Percentiles rank a stretch among this genome's conserved stretches.
These are phyloP conservation scores for Ips typographus DNA, from an alignment of 1,140 invertebrate genomes.

Conservation along the genomic window DNA sequence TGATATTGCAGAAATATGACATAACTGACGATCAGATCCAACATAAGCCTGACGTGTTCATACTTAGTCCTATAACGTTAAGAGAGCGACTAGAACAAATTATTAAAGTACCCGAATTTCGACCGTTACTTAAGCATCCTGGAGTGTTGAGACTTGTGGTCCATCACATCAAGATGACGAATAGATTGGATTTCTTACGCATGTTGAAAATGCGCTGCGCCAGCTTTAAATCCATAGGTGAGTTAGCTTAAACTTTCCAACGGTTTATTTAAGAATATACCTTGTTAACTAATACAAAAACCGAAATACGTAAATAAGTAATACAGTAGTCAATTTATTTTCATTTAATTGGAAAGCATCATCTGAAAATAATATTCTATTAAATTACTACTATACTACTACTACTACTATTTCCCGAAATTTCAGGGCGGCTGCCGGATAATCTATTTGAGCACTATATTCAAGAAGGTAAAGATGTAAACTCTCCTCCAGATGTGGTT, in stretches of 20 bases:
- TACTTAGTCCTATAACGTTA: slow-evolving; percentile 52
- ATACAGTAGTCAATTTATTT: too few species aligned
- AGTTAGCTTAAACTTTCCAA: slow-evolving; percentile 27
- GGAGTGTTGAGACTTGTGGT: slow-evolving; percentile 56
- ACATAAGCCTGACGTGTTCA: slow-evolving; percentile 54
- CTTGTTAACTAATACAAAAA: too few species aligned
- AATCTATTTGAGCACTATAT: slow-evolving; percentile 50
- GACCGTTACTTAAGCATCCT: slow-evolving; percentile 55
- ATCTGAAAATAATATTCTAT: too few species aligned
- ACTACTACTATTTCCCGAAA: not conserved
- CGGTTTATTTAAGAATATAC: not conserved
- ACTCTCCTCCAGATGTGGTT: slow-evolving; percentile 45
- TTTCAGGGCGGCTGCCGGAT: slow-evolving; percentile 21
- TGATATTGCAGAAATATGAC: slow-evolving; percentile 26
- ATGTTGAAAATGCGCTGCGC: slow-evolving; percentile 54
- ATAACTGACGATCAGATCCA: slow-evolving; percentile 52
- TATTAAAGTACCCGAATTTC: slow-evolving; percentile 54
- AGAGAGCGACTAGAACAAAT: slow-evolving; percentile 54
- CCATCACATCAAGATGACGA: slow-evolving; percentile 53
- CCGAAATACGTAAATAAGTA: too few species aligned
- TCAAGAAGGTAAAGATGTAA: slow-evolving; percentile 49
- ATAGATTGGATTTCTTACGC: slow-evolving; percentile 54
- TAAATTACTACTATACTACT: not conserved
- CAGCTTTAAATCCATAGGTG: slow-evolving; percentile 53
- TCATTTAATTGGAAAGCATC: too few species aligned